Base-by-base conservation (phyloP, 2,113 vertebrate genomes). In the Cairina moschata region DNA sequence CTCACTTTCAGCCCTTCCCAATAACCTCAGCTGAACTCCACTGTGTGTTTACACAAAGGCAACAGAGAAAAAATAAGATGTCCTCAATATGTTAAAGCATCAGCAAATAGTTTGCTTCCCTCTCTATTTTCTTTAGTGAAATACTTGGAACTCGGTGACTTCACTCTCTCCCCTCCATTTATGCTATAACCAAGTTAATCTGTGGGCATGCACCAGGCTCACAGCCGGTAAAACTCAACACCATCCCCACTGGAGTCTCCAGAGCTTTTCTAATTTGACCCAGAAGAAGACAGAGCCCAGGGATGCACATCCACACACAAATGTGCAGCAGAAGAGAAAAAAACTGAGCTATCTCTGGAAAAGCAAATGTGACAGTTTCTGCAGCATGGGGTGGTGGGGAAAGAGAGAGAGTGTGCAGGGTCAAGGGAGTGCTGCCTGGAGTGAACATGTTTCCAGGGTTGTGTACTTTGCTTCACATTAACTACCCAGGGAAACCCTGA, bases 1-100 rank as follows among this genome's bases (percentile, higher is more conserved):
- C 54, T 8, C 85, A 28, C 50, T 48, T 13, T 36, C 71, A 83
- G 84, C 40, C 68, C 78, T 67, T 23, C 75, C 2, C 1, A 21
- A 46, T 74, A 90, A 91, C 88, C 90, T 94, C 88, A 85, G 0
- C 59, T 90, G 90, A 96, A 95, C 93, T 88, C 60, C 42, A 32
- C 42, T 29, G 23, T 13, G 7, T 31, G 65, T 68, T 96, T 75
- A 83, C 52, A 72, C 26, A 65, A 86, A 83, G 0, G 1, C 28
- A 44, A 40, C 25, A 34, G n/a, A 66, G 34, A 77, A 58, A 83
- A 83, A 86, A 59, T 31, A 86, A 90, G 59, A 83, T 25, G 31
- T 22, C 38, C 17, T 32, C 71, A 71, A 40, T 63, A 34, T 26
- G 82, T 82, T 66, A 56, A 88, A 83, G 52, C 26, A 83, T 62